Evolutionary conservation across 1,140 invertebrate genomes (phyloP).

Genomic region (Diorhabda carinulata): DNA sequence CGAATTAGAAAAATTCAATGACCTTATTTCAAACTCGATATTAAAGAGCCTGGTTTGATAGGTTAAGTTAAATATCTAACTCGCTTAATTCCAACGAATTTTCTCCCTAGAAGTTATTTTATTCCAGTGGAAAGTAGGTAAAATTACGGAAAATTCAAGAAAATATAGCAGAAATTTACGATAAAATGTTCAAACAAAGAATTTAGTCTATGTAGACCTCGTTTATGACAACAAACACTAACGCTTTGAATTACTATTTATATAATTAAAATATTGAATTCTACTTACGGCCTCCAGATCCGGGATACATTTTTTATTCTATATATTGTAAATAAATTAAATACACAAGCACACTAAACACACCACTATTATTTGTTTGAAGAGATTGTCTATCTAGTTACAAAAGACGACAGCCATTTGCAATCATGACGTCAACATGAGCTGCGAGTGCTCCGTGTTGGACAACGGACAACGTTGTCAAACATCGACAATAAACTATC

Average conservation of each 20-base stretch:
- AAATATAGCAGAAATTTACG: constrained; percentile 1
- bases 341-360: constrained; percentile 43
- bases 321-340: constrained; percentile 29
- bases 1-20: constrained; percentile 13
- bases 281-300: constrained; percentile 45
- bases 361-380: constrained; percentile 36
- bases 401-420: constrained; percentile 46
- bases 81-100: no score
- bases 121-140: background rate
- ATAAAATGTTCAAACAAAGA: constrained; percentile 29
- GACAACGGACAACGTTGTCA: no score
- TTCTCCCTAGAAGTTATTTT: no score
- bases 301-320: constrained; percentile 41
- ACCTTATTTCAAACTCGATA: constrained; percentile 15
- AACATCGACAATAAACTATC: no score
- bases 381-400: constrained; percentile 41
- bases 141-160: background rate
- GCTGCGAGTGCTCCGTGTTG: background rate
- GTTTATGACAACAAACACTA: constrained; percentile 24
- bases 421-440: constrained; percentile 30
- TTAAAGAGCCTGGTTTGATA: background rate
- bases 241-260: background rate
- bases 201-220: constrained; percentile 16
- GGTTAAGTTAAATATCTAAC: constrained; percentile 4
- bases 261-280: background rate